phyloP scores from a whole-genome alignment of 2,113 vertebrate species.

The Podocnemis expansa region DNA sequence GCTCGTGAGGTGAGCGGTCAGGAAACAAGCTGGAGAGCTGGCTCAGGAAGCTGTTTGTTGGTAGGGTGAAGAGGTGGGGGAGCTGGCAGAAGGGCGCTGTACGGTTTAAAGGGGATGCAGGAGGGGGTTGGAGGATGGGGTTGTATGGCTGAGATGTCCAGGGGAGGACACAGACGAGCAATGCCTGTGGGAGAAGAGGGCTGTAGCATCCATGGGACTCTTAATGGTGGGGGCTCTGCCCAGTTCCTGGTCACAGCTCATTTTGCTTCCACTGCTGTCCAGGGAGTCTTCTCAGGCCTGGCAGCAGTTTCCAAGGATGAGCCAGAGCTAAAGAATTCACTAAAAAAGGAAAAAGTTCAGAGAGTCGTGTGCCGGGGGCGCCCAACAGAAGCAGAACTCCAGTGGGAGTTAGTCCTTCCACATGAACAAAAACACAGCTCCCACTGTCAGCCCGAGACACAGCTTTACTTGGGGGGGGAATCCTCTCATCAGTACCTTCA shows the following conservation, averaged over 20 bases:
- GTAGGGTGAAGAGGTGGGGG: background rate
- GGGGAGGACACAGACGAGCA: background rate
- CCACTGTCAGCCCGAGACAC: background rate
- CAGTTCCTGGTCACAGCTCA: background rate
- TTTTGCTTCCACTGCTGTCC: background rate
- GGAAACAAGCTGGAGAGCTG: background rate
- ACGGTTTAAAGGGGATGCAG: no score
- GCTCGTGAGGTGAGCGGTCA: background rate
- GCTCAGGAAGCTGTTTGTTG: background rate
- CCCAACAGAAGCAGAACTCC: background rate
- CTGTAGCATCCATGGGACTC: background rate
- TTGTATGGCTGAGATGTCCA: background rate
- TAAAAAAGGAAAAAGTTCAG: conserved; percentile 40
- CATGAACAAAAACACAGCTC: background rate
- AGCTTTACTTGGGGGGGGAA: background rate
- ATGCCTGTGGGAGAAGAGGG: background rate
- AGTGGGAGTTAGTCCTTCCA: background rate
- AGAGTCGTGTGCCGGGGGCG: background rate
- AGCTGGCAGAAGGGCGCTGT: background rate
- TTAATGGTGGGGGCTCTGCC: no score
- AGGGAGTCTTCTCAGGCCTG: background rate
- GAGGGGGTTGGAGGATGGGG: background rate
- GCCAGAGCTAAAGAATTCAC: conserved; percentile 39
- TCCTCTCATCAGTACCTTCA: background rate
- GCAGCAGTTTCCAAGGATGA: background rate